These are phyloP conservation scores for Jacana jacana DNA, from an alignment of 2,113 vertebrate genomes.

Conservation along the genomic window DNA sequence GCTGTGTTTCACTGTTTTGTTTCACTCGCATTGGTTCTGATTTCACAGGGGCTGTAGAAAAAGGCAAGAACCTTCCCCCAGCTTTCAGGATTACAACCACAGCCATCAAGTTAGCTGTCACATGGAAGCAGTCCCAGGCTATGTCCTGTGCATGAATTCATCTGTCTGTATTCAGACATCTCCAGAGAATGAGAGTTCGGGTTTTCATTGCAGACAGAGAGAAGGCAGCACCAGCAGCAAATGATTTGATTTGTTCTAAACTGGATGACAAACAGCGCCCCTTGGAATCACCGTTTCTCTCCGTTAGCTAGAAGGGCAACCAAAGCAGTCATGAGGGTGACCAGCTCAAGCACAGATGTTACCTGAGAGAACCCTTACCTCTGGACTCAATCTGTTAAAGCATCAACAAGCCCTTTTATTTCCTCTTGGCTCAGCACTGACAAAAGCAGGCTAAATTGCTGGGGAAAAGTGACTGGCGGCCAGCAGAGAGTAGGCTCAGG, in stretches of 20 bases:
- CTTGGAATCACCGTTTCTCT: background rate
- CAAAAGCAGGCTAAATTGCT: background rate
- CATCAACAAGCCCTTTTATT: background rate
- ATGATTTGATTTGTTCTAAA: background rate
- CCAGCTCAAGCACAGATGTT: background rate
- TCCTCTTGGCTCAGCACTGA: background rate
- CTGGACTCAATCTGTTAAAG: background rate
- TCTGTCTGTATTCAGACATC: background rate
- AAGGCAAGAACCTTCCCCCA: background rate
- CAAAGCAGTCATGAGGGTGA: background rate
- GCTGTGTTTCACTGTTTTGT: background rate
- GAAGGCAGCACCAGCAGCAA: background rate
- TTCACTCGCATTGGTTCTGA: background rate
- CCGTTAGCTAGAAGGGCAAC: background rate
- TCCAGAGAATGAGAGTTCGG: background rate
- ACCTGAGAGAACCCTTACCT: background rate
- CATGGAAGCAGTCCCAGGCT: background rate
- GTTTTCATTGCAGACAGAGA: background rate
- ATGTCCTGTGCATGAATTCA: rapidly evolving
- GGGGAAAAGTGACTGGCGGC: background rate
- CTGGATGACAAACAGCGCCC: background rate
- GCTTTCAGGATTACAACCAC: background rate
- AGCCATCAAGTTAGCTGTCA: background rate
- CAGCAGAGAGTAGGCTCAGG: background rate
- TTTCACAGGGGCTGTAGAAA: background rate